Percentiles rank a stretch among this genome's conserved stretches.
Evolutionary conservation across 2,113 vertebrate species (phyloP).

Genomic region (Oncorhynchus kisutch): DNA sequence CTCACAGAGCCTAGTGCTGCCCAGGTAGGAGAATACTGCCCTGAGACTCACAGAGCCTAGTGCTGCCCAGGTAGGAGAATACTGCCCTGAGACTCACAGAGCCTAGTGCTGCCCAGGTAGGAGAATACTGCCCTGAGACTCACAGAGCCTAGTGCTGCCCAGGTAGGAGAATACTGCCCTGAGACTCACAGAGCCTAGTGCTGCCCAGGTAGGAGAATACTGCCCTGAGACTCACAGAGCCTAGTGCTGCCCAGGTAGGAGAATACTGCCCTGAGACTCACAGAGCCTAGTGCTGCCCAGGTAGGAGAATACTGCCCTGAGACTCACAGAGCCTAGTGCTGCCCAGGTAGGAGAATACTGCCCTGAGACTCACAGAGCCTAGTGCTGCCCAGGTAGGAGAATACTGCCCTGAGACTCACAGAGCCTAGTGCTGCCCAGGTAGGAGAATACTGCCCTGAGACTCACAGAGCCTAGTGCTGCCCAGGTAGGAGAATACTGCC

Average conservation of each 20-base stretch:
- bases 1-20: conserved; percentile 33
- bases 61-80: too few species aligned
- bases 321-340: conserved; percentile 38
- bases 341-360: not conserved
- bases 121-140: too few species aligned
- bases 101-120: too few species aligned
- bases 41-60: too few species aligned
- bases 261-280: conserved; percentile 3
- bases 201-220: too few species aligned
- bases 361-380: conserved; percentile 27
- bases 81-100: too few species aligned
- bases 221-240: too few species aligned
- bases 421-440: conserved; percentile 62
- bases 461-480: too few species aligned
- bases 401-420: conserved; percentile 11
- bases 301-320: conserved; percentile 12
- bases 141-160: too few species aligned
- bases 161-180: too few species aligned
- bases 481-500: not conserved
- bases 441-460: not conserved
- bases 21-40: conserved; percentile 47
- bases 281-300: conserved; percentile 42
- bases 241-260: too few species aligned
- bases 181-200: too few species aligned
- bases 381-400: conserved; percentile 28